Evolutionary conservation across 2,888 invertebrate genomes (phyloP), one percentile per base, ranked within the genome.

Genomic region (Drosophila yooni): DNA sequence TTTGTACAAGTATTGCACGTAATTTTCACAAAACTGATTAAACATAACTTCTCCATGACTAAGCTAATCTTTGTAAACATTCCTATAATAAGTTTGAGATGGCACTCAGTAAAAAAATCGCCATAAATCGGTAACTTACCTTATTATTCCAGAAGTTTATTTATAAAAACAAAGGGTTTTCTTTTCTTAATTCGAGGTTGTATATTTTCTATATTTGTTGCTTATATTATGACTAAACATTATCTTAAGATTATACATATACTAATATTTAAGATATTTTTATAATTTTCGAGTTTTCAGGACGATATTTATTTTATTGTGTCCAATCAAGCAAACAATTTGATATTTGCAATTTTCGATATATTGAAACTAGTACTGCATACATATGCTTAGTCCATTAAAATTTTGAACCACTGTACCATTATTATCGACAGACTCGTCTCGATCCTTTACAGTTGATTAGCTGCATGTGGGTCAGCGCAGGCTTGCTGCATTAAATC

Each of bases 1-100:
- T 59, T 53, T 61, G 53, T 31, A 54, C 58, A 53, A 71, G 10
- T 29, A 71, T 59, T 50, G 21, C 43, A 21, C 6, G 7, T 25
- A 29, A 48, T 40, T 51, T n/a, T 40, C n/a, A 18, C 27, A 46
- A 29, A 31, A 18, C 3, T 15, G 1, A 29, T 38, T 29, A 58
- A 33, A 58, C 18, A 18, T 8, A 15, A 34, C 13, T 43, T 7
- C 43, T 43, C 43, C 10, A 15, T 8, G 48, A 15, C 25, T 25
- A 8, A 25, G 48, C 25, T 48, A 25, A 48, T 25, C 15, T 15
- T 48, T 21, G 13, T 1, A 48, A 48, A 15, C 25, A 48, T 15
- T 15, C 10, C 10, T 34, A 43, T 3, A 43, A 21, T 43, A 13
- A 13, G 11, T 21, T 43, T 43, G 43, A 10, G 33, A 33, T 33